Evolutionary conservation across 2,113 vertebrate species (phyloP).

Genomic region (Penelope pileata): DNA sequence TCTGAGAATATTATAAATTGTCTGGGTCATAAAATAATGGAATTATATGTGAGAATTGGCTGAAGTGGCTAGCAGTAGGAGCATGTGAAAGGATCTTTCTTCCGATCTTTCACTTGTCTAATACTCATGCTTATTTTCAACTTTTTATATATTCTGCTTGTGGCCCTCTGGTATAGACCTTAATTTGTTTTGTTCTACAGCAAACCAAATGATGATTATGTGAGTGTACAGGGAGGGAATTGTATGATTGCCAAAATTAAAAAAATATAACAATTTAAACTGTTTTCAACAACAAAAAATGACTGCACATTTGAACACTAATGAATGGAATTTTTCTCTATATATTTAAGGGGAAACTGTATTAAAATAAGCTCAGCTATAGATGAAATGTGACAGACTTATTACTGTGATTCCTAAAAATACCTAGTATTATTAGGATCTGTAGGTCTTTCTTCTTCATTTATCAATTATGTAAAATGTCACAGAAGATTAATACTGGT

Average conservation of each 20-base stretch:
- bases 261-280: not conserved
- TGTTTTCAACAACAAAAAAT: not conserved
- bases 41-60: not conserved
- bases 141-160: not conserved
- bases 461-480: rapidly evolving
- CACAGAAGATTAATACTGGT: not conserved
- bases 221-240: not conserved
- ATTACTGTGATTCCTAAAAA: not conserved
- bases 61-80: not conserved
- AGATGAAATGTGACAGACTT: not conserved
- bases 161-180: not conserved
- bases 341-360: not conserved
- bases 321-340: not conserved
- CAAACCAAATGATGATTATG: not conserved
- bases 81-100: not conserved
- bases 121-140: not conserved
- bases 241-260: not conserved
- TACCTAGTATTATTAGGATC: not conserved
- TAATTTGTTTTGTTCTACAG: not conserved
- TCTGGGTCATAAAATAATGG: not conserved
- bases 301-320: not conserved
- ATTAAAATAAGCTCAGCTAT: not conserved
- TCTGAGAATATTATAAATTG: not conserved
- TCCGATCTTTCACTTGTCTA: not conserved
- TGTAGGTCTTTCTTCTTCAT: not conserved